Evolutionary conservation across 1,140 invertebrate species (phyloP), one percentile per base, ranked within the genome.

Genomic region (Neotoxoptera formosana): DNA sequence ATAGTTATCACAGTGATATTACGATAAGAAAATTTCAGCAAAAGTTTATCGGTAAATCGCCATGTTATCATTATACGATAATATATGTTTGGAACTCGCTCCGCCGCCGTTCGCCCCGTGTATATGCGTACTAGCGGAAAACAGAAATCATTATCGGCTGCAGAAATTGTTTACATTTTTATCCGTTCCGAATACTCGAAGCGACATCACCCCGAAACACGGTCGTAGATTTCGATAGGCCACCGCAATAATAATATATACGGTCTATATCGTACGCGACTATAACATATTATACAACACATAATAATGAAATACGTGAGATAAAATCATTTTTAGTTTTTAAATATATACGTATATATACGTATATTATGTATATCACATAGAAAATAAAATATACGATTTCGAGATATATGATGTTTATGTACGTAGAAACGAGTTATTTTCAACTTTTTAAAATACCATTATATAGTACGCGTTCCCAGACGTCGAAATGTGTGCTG

Each of bases 131-230:
- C 0, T 25, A 3, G 45, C 11, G 47, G 1, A 87, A 48, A 87
- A 34, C 2, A n/a, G 14, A 48, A 48, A 87, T 9, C 2, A 48
- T 87, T 48, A 87, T 87, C 14, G 17, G 30, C 47, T 8, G 2
- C n/a, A n/a, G n/a, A 36, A 51, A 87, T 87, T 87, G 30, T 51
- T 87, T 20, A 48, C 86, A 87, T 48, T 48, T 87, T 48, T n/a
- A 34, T 48, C 30, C 1, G 20, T 23, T 83, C 6, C 30, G 0
- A 34, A 30, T 45, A 7, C 30, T 48, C 20, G 7, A 48, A 34
- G 7, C 30, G 17, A 48, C 47, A 41, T 41, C 41, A 48, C 30
- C n/a, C 7, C 45, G 34, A 48, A 84, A 48, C 1, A n/a, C 30
- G 45, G 30, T 47, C 0, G 41, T 41, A 30, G 36, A 45, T 45